Evolutionary conservation across 2,113 vertebrate species (phyloP), one percentile per base, ranked within the genome.

Genomic region (Salvelinus sp.): DNA sequence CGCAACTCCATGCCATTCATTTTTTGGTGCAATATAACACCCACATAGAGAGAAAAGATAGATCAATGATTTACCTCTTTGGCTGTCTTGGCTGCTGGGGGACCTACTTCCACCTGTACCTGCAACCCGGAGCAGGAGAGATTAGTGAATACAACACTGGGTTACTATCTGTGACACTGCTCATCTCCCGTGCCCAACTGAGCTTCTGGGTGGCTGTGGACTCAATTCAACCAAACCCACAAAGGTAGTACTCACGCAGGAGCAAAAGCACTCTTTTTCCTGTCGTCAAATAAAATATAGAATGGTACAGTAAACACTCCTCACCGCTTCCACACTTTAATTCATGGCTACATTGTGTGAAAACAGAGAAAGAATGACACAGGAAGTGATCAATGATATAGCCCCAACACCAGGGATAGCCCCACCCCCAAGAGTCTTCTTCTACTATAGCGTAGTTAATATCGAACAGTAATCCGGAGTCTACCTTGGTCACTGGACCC

Each of bases 71-170:
- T 88, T 85, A 93, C 93, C 88, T 86, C 47, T 76, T 83, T 87
- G 76, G 76, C 73, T 74, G 77, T 67, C 76, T 72, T 82, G 20
- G 77, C 70, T 78, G 66, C 75, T 18, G 82, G 6, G 4, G 87
- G 50, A 33, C 81, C 78, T 85, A 89, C 84, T 58, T 91, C 89
- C 10, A 84, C 89, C 76, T 92, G 86, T 18, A 93, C 91, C 93
- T 94, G 86, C 6, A 82, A 85, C 30, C 48, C 72, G 84, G 66
- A 89, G 20, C 23, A 64, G 57, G 69, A 79, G 33, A 74, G 23
- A n/a, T 85, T 30, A 85, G 73, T 22, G n/a, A n/a, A 22, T 22
- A 50, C 13, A 54, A 54, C 50, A 16, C 13, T 54, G 12, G 50
- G 14, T 14, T 54, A 54, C 50, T 5, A 54, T 54, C 1, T 54